Conservation (phyloP, 2,888 invertebrate species). For the Diachrysia chrysitis region DNA sequence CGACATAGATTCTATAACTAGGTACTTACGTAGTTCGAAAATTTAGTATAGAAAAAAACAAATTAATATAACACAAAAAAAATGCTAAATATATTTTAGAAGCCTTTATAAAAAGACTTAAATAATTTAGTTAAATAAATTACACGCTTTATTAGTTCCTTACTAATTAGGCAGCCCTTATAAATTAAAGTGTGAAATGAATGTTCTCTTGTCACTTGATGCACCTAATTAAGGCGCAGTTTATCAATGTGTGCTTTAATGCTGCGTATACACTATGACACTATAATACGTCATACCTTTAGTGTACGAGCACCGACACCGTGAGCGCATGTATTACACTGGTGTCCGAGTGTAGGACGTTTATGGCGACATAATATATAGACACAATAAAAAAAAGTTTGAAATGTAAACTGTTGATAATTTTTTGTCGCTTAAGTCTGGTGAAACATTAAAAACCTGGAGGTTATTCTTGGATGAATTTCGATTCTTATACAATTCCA, state of each 20-base stretch:
- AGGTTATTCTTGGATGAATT: too few species aligned
- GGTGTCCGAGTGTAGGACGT: too few species aligned
- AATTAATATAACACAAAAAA: constrained; percentile 7
- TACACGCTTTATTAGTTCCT: constrained; percentile 29
- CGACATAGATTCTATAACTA: not conserved
- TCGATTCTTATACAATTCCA: too few species aligned
- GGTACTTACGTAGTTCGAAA: too few species aligned
- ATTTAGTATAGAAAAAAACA: not conserved
- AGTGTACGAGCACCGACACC: too few species aligned
- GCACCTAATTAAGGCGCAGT: constrained; percentile 50
- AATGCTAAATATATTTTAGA: constrained; percentile 7
- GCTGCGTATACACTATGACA: constrained; percentile 49
- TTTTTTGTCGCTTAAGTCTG: too few species aligned
- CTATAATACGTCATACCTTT: not conserved
- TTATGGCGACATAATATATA: too few species aligned
- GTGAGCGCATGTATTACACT: too few species aligned
- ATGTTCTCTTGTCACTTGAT: constrained; percentile 50
- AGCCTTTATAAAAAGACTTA: not conserved
- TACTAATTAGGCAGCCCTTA: constrained; percentile 45
- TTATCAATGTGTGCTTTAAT: constrained; percentile 54
- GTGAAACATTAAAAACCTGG: too few species aligned
- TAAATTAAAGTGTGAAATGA: constrained; percentile 51
- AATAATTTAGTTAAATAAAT: constrained; percentile 45
- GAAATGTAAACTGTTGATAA: too few species aligned
- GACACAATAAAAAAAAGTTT: too few species aligned